Base-by-base conservation (phyloP, 1,140 invertebrate species). In the Eupristina koningsbergeri region DNA sequence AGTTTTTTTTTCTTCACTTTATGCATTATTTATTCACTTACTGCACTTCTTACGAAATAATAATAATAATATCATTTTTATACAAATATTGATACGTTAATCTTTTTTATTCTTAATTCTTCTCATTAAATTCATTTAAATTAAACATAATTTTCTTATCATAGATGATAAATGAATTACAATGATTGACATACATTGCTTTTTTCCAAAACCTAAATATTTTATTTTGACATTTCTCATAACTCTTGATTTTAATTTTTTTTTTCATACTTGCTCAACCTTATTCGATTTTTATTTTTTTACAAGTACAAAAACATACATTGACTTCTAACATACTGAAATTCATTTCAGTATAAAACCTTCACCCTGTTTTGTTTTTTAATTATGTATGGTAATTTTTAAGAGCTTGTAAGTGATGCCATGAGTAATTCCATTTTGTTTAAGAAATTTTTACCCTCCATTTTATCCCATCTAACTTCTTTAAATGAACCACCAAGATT, bases 381-480 rank as follows among this genome's bases (percentile, higher is more conserved):
- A 76, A 41, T 81, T 63, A n/a, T 50, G 11, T 1, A 31, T 29
- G 22, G n/a, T 64, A 36, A 63, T 69, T 84, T 83, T 29, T 90
- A 92, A 78, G 91, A 92, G 84, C 94, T 96, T 9, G 95, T 97
- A 26, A 98, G 92, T 87, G 96, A 96, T 34, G 98, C 97, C 97
- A 99, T 98, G 9, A 99, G 93, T 84, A 98, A 94, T 94, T 99
- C 98, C 95, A 99, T 98, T 94, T 99, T 99, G 88, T 98, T 98
- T 1, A 98, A 93, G 90, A 99, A 98, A 93, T 98, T 99, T 88
- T 97, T 97, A n/a, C 98, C 98, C 90, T 99, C 97, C 95, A 99
- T 97, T 93, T 97, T 97, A 74, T 98, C 97, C 90, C 98, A 95
- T 86, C 96, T 94, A 15, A 99, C 96, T 93, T 98, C 97, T 90